A percentile compares a stretch with the other conserved stretches of the same genome.
Conservation (phyloP, 2,113 vertebrate species). For the Peromyscus polionotus region DNA sequence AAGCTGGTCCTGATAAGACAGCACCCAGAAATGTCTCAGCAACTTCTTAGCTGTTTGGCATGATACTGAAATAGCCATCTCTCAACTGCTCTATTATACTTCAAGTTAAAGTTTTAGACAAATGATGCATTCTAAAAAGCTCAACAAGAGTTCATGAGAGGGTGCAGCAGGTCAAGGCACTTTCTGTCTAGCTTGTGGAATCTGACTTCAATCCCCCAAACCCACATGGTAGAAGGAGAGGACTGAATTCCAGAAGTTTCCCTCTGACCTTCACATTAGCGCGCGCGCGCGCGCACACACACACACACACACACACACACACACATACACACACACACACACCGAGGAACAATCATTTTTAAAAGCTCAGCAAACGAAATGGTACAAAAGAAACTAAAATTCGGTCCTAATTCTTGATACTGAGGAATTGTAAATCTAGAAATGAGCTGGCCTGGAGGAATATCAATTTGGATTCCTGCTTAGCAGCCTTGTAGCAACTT, state of each 20-base stretch:
- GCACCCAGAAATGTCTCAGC: background rate
- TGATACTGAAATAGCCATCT: background rate
- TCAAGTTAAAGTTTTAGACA: background rate
- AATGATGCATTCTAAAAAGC: background rate
- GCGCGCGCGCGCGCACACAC: background rate
- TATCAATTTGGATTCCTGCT: background rate
- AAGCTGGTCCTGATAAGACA: background rate
- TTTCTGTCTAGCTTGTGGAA: background rate
- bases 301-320: background rate
- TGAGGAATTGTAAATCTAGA: background rate
- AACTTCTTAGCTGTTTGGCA: background rate
- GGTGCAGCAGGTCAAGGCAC: background rate
- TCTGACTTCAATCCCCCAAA: background rate
- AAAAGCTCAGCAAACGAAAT: background rate
- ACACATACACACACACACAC: background rate
- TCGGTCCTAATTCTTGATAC: constrained; percentile 1
- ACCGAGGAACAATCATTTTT: background rate
- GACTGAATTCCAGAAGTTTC: background rate
- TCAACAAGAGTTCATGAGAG: background rate
- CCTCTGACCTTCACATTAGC: background rate
- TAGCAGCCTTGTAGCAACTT: constrained; percentile 23
- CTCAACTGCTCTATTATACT: background rate
- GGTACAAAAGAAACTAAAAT: constrained; percentile 28
- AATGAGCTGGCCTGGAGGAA: background rate
- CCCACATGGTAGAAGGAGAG: background rate